A percentile compares a stretch with the other conserved stretches of the same genome.
Conservation (phyloP, 92 coral and sea anemone genomes). For the Paragorgia papillata region DNA sequence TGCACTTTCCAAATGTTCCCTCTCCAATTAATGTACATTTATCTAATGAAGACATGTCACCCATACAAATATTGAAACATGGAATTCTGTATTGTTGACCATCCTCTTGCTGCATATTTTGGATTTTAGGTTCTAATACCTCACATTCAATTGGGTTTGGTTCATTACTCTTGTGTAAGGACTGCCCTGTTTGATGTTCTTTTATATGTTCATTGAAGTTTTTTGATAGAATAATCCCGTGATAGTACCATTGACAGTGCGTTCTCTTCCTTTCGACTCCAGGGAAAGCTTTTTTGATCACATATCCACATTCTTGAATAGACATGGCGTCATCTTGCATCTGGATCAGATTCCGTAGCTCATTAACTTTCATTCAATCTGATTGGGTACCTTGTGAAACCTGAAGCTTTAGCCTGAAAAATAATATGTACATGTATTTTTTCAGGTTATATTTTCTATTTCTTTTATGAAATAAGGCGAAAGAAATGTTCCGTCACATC, state of each 20-base stretch:
- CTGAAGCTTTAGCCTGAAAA: too few species aligned
- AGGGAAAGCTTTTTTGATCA: neutral
- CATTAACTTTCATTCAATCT: neutral
- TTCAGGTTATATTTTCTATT: too few species aligned
- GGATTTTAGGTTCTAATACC: neutral
- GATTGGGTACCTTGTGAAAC: neutral
- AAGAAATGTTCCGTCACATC: too few species aligned
- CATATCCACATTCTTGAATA: conserved; percentile 1
- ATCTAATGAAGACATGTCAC: conserved; percentile 33
- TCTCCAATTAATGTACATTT: conserved; percentile 51
- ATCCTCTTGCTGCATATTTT: neutral
- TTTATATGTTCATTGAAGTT: neutral
- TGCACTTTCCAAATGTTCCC: conserved; percentile 63
- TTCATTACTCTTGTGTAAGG: too few species aligned
- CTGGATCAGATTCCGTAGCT: neutral
- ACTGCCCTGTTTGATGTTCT: too few species aligned
- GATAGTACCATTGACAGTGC: conserved; percentile 1
- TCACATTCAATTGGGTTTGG: conserved; percentile 2
- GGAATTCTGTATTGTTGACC: conserved; percentile 36
- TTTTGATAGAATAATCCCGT: neutral
- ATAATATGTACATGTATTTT: too few species aligned
- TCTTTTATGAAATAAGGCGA: too few species aligned
- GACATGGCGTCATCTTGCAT: neutral
- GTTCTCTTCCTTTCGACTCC: neutral
- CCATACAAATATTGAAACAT: conserved; percentile 46